Conservation (phyloP, 2,888 invertebrate genomes). For the Imbricaverruca yamaguchii region DNA sequence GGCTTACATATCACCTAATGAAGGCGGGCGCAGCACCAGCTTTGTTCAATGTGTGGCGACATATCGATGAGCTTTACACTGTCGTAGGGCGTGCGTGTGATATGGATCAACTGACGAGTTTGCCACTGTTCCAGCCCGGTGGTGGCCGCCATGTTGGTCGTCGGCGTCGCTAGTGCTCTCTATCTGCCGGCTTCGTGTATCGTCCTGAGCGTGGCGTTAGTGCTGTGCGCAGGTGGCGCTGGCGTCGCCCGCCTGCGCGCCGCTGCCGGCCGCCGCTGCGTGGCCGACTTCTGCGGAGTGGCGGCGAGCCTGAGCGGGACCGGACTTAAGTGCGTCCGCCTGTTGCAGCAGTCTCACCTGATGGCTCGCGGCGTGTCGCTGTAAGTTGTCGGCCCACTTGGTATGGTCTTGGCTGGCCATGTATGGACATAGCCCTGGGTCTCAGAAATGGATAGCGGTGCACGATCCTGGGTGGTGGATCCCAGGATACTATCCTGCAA, state of each 20-base stretch:
- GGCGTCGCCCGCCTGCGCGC: not conserved
- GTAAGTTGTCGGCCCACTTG: not conserved
- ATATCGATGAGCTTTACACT: no score
- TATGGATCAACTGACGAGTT: no score
- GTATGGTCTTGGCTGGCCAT: no score
- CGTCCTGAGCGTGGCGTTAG: not conserved
- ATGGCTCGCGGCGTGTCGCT: slow-evolving; percentile 5
- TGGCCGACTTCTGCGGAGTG: not conserved
- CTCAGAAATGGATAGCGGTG: no score
- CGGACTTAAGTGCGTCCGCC: not conserved
- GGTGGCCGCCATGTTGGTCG: not conserved
- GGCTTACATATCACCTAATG: no score
- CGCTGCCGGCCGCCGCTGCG: not conserved
- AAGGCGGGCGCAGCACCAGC: no score
- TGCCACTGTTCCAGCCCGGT: not conserved
- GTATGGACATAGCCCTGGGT: no score
- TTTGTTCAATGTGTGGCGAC: no score
- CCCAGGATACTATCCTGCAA: no score
- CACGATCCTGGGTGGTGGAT: no score
- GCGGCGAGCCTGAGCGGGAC: not conserved
- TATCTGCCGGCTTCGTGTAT: not conserved
- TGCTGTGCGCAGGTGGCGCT: not conserved
- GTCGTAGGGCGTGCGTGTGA: no score
- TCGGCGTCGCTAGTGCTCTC: not conserved
- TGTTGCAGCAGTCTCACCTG: slow-evolving; percentile 9